Percentiles rank a stretch among this genome's conserved stretches.
Evolutionary conservation across 1,140 invertebrate species (phyloP).

Genomic region (Saxidomus purpurata): DNA sequence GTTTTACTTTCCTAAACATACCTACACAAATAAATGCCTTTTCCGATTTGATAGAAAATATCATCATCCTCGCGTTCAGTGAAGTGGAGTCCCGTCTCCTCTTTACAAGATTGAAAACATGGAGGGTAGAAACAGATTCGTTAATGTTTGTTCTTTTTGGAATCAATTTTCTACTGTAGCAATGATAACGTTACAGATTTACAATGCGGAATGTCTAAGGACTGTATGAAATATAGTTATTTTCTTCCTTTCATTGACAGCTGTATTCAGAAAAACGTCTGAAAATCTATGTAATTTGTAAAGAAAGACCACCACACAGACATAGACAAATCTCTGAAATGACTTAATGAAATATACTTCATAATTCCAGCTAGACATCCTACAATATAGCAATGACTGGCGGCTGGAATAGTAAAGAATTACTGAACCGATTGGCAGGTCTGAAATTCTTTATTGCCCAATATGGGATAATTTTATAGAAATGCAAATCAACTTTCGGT

Average conservation of each 20-base stretch:
- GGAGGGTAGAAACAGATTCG: neutral
- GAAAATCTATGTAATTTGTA: conserved; percentile 33
- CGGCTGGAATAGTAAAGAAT: neutral
- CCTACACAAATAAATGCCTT: too few species aligned
- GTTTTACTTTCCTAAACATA: too few species aligned
- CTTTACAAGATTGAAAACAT: too few species aligned
- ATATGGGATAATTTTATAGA: neutral
- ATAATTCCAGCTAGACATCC: neutral
- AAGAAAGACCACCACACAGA: conserved; percentile 10
- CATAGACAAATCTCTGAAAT: conserved; percentile 18
- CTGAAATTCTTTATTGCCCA: neutral
- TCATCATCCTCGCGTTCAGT: too few species aligned
- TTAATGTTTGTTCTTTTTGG: conserved; percentile 12
- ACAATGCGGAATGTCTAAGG: neutral
- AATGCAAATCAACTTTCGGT: neutral
- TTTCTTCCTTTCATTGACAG: conserved; percentile 24
- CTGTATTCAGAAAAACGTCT: conserved; percentile 20
- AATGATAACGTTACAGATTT: neutral
- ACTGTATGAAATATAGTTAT: conserved; percentile 27
- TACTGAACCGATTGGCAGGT: neutral
- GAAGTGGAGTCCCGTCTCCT: too few species aligned
- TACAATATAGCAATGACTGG: neutral
- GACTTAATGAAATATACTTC: conserved; percentile 36
- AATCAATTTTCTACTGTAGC: conserved; percentile 18
- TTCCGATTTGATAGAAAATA: too few species aligned